phyloP scores from a whole-genome alignment of 2,113 vertebrate species.

The Axis porcinus region DNA sequence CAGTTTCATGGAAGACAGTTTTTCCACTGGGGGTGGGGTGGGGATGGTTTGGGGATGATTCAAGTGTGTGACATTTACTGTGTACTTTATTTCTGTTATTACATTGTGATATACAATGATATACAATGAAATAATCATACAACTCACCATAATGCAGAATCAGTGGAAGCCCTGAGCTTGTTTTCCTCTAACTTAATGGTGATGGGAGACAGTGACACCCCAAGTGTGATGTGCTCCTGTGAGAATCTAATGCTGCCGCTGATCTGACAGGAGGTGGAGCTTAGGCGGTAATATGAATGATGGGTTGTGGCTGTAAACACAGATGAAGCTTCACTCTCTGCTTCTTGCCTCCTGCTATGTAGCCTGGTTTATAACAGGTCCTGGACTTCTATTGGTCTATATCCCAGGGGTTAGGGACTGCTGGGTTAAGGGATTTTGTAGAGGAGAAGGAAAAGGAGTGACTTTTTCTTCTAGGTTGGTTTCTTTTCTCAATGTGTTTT shows the following conservation, averaged over 20 bases:
- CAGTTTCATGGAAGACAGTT: background rate
- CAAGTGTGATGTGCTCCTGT: background rate
- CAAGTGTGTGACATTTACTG: background rate
- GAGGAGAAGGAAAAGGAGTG: background rate
- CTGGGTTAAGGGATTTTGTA: background rate
- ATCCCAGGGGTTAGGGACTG: background rate
- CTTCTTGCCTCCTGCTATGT: background rate
- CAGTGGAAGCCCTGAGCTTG: background rate
- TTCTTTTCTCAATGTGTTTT: background rate
- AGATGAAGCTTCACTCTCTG: background rate
- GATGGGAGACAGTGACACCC: background rate
- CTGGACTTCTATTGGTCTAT: background rate
- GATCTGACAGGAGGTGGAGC: background rate
- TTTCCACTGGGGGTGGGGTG: background rate
- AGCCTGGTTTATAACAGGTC: background rate
- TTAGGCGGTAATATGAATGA: background rate
- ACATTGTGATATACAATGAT: background rate
- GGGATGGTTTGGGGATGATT: background rate
- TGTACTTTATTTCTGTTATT: background rate
- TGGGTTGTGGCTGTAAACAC: background rate
- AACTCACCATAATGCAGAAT: background rate
- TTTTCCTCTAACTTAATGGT: background rate
- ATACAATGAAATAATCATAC: background rate
- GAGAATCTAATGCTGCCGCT: background rate
- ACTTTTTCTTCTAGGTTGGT: background rate